Percentiles rank a stretch among this genome's conserved stretches.
Evolutionary conservation across 2,888 invertebrate species (phyloP).

Genomic region (Exephanes ischioxanthus): DNA sequence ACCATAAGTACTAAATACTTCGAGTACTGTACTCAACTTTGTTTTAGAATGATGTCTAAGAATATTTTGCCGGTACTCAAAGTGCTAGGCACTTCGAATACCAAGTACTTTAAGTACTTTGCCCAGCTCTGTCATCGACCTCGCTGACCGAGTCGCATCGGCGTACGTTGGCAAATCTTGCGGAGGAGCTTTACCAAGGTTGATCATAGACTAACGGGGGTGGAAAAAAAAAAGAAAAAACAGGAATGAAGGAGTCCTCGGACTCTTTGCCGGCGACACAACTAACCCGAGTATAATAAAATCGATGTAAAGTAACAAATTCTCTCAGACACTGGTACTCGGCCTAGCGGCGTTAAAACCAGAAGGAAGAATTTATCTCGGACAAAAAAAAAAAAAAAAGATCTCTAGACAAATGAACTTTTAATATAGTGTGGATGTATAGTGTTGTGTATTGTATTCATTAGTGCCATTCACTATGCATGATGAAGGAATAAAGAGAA

Average conservation of each 20-base stretch:
- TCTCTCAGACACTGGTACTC: neutral
- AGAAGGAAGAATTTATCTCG: neutral
- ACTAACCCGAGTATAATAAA: constrained; percentile 28
- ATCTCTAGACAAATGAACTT: constrained; percentile 68
- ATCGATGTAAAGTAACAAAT: constrained; percentile 19
- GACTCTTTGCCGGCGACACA: constrained; percentile 19
- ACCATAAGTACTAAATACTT: too few relatives aligned
- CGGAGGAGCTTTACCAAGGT: constrained; percentile 17
- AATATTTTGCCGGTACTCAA: too few relatives aligned
- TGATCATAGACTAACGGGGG: constrained; percentile 35
- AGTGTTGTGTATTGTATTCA: constrained; percentile 82
- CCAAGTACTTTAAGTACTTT: too few relatives aligned
- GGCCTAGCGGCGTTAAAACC: too few relatives aligned
- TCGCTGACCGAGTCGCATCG: constrained; percentile 3
- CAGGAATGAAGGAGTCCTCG: constrained; percentile 30
- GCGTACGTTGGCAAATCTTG: constrained; percentile 54
- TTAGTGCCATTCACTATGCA: constrained; percentile 73
- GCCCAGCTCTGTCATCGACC: too few relatives aligned
- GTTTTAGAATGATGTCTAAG: too few relatives aligned
- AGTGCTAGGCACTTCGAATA: too few relatives aligned
- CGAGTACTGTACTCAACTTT: too few relatives aligned
- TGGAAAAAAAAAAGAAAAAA: neutral
- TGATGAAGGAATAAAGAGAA: constrained; percentile 74
- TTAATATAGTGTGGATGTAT: constrained; percentile 80
- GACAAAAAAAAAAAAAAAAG: neutral